Evolutionary conservation across 2,113 vertebrate species (phyloP), one percentile per base, ranked within the genome.

Genomic region (Lepisosteus osseus): DNA sequence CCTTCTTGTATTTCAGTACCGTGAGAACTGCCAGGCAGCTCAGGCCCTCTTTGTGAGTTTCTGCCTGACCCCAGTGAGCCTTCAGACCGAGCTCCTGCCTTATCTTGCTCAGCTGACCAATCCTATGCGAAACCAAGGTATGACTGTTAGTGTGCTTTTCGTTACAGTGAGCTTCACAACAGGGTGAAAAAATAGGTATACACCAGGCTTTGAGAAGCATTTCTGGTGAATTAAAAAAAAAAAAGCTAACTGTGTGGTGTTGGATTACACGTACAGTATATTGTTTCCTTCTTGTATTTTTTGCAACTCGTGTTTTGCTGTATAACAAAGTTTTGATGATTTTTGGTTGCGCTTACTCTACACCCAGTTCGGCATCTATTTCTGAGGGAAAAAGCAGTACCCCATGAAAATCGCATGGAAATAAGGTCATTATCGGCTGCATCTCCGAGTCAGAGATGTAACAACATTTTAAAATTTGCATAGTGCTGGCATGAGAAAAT

Each of bases 51-150:
- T 99, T 84, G 86, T 90, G 81, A 94, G 84, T 86, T 98, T 98
- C 88, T 97, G 95, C 79, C 87, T 96, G 47, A 85, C 94, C 6
- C 89, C 94, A 0, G 57, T 93, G 55, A 93, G 92, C 74, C 95
- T 99, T 71, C 94, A 96, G 80, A 97, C 93, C 2, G 91, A 98
- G 64, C 81, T 98, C 3, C 86, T 99, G 82, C 97, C 97, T 4
- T 97, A 95, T 43, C 90, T 99, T 67, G 92, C 93, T 54, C 84
- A 95, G 83, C 88, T 99, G 68, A 90, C 90, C 82, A 95, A 94
- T 79, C 95, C 95, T 11, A 90, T 97, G 92, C 94, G 94, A 87
- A 98, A 94, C 78, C 95, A 92, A 93, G 95, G 97, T 98, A 88
- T 77, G 54, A 43, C 47, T 69, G 47, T 9, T 9, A 51, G 5